A percentile compares a stretch with the other conserved stretches of the same genome.
Evolutionary conservation across 2,888 invertebrate species (phyloP).

Genomic region (Gandaritis pyraliata): DNA sequence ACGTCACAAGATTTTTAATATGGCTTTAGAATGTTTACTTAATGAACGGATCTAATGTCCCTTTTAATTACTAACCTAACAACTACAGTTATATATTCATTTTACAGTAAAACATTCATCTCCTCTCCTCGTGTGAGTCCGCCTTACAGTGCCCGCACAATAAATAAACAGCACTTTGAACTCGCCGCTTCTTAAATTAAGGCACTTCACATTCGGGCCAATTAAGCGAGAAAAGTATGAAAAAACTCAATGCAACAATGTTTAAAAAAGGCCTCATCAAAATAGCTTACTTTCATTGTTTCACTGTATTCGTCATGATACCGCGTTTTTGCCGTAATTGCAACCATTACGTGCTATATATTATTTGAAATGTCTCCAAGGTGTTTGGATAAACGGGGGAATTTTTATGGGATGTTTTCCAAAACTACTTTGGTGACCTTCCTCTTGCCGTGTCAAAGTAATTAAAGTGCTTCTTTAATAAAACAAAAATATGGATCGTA

Average conservation of each 20-base stretch:
- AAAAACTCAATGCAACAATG: conserved; percentile 59
- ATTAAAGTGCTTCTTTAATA: conserved; percentile 1
- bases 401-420: conserved; percentile 16
- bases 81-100: too few species aligned
- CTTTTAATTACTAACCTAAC: conserved; percentile 5
- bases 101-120: neutral
- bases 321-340: conserved; percentile 48
- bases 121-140: conserved; percentile 14
- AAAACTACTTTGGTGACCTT: conserved; percentile 8
- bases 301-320: conserved; percentile 65
- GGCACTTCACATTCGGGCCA: conserved; percentile 71
- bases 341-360: conserved; percentile 36
- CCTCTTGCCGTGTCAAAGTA: conserved; percentile 10
- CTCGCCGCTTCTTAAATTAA: conserved; percentile 74
- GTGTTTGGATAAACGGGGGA: conserved; percentile 31
- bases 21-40: too few species aligned
- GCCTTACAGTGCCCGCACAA: conserved; percentile 50
- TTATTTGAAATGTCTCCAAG: conserved; percentile 38
- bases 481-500: neutral
- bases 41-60: conserved; percentile 12
- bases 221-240: conserved; percentile 78
- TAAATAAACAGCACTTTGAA: conserved; percentile 72
- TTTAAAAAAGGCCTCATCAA: conserved; percentile 69
- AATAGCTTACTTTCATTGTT: conserved; percentile 72
- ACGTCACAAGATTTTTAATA: too few species aligned